Percentiles rank a stretch among this genome's conserved stretches.
Evolutionary conservation across 2,797 vertebrate genomes (phyloP).

Genomic region (Acestrorhynchus altus): DNA sequence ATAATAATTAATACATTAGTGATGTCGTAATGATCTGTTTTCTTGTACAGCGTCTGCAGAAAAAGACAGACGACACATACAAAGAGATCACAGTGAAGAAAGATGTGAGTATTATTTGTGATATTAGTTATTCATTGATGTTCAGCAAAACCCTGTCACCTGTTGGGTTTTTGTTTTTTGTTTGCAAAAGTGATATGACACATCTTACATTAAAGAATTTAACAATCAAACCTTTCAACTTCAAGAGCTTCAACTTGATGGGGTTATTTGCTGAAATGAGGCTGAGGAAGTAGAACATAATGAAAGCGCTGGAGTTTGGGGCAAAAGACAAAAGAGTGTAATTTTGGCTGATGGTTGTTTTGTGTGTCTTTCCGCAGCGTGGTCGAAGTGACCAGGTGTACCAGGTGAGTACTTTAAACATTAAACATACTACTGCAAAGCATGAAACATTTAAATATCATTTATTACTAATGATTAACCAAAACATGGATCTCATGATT

Average conservation of each 20-base stretch:
- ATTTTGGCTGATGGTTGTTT: background rate
- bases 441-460: too few relatives aligned
- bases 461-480: too few relatives aligned
- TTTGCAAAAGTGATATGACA: background rate
- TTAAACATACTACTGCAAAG: background rate
- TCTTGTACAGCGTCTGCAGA: constrained; percentile 48
- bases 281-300: background rate
- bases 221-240: background rate
- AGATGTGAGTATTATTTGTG: constrained; percentile 46
- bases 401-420: constrained; percentile 65
- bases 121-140: too few relatives aligned
- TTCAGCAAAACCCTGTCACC: too few relatives aligned
- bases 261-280: background rate
- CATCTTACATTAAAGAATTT: background rate
- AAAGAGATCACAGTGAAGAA: constrained; percentile 45
- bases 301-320: background rate
- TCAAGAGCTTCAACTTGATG: background rate
- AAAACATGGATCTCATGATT: background rate
- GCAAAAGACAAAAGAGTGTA: background rate
- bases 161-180: background rate
- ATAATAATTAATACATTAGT: too few relatives aligned
- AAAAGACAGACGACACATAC: constrained; percentile 52
- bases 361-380: constrained; percentile 58
- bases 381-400: constrained; percentile 71
- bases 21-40: background rate